Evolutionary conservation across 2,113 vertebrate genomes (phyloP), one percentile per base, ranked within the genome.

Genomic region (Rhineura floridana): DNA sequence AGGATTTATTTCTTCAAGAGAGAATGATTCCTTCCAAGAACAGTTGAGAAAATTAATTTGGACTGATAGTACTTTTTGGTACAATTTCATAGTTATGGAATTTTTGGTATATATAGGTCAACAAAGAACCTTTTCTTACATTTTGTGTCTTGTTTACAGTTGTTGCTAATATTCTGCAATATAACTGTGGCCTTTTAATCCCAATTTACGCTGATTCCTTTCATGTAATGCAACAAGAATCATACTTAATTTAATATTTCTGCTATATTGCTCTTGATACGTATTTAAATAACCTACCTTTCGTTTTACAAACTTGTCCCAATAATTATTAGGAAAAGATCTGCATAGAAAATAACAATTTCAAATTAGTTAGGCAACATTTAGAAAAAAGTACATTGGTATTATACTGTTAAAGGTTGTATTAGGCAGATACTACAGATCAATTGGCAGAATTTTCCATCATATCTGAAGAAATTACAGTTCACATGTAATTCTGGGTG

Each of bases 281-380:
- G 72, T 89, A 88, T 78, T 65, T 17, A 65, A 92, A 83, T 85
- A 52, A 91, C 98, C 93, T 97, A 98, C 99, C 97, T 99, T 99
- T 82, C 99, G 98, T 95, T 99, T 99, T 86, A 99, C 98, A 96
- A 99, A 99, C 95, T 99, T 99, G 96, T 99, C 99, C 98, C 99
- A 99, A 95, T 99, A 99, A 96, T 99, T 99, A 95, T 98, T 98
- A 86, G 99, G 99, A 91, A 99, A 99, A 83, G 98, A 99, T 90
- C 99, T 99, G 95, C 44, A 96, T 0, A 93, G 81, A 90, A 84
- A 91, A 90, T 75, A 69, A 90, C 72, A 72, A 90, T 91, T 88
- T 67, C 86, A 69, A 87, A 69, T 30, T 78, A 84, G 28, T 77
- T 50, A 42, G 1, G 86, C 78, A 70, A 80, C 87, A 50, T 0